These are phyloP conservation scores for Harpagifer antarcticus DNA, from an alignment of 2,797 vertebrate genomes.

Conservation along the genomic window DNA sequence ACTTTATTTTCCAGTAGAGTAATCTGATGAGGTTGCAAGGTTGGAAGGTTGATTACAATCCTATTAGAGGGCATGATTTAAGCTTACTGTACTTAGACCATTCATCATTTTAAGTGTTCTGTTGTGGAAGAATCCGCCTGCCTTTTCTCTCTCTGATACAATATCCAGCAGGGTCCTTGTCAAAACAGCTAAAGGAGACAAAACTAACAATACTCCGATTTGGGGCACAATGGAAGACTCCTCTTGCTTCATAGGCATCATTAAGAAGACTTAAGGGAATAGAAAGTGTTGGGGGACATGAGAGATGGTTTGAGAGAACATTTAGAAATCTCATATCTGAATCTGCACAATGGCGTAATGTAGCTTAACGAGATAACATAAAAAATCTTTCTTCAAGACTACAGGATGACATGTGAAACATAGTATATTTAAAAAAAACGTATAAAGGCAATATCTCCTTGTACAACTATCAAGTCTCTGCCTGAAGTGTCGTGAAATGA, in stretches of 20 bases:
- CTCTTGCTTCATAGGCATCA: not conserved
- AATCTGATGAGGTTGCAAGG: constrained; percentile 68
- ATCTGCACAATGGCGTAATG: not conserved
- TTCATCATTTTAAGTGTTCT: constrained; percentile 71
- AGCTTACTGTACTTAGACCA: constrained; percentile 53
- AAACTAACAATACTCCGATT: not conserved
- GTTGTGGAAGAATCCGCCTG: constrained; percentile 22
- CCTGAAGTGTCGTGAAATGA: constrained; percentile 5
- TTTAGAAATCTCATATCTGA: not conserved
- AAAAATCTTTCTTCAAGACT: not conserved
- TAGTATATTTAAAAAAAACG: not conserved
- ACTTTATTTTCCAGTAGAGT: constrained; percentile 32
- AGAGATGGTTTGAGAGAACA: not conserved
- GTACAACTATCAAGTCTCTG: not conserved
- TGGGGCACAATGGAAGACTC: not conserved
- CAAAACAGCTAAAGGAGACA: constrained; percentile 18
- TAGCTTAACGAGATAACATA: not conserved
- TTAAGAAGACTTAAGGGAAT: not conserved
- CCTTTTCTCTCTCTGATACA: constrained; percentile 17
- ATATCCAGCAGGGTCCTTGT: constrained; percentile 12
- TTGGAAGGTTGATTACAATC: constrained; percentile 61
- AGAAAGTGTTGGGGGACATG: not conserved
- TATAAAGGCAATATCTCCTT: constrained; percentile 6
- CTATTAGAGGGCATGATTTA: constrained; percentile 70
- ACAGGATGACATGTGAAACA: not conserved